Evolutionary conservation across 2,888 invertebrate species (phyloP).

Genomic region (Agrochola macilenta): DNA sequence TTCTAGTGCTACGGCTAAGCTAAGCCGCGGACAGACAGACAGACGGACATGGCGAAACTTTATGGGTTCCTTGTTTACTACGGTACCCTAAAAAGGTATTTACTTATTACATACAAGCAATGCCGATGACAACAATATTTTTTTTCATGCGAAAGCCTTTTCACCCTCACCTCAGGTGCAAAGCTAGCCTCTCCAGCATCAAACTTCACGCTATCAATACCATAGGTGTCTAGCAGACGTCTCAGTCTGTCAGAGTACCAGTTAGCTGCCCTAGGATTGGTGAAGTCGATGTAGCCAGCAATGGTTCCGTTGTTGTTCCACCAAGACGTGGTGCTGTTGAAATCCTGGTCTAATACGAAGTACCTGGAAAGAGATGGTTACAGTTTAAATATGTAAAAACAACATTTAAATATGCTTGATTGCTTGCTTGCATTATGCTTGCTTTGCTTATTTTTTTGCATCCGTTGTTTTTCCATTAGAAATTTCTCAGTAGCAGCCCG

Average conservation of each 20-base stretch:
- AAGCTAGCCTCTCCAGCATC: constrained; percentile 95
- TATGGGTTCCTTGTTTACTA: too few species aligned
- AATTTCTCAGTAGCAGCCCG: too few species aligned
- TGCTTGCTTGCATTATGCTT: too few species aligned
- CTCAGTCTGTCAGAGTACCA: constrained; percentile 91
- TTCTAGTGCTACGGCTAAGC: too few species aligned
- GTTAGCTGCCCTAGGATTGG: constrained; percentile 92
- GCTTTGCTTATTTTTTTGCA: too few species aligned
- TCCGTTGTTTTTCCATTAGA: too few species aligned
- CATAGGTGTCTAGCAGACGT: constrained; percentile 90
- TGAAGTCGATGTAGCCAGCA: constrained; percentile 93
- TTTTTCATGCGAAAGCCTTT: not conserved
- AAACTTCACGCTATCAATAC: constrained; percentile 94
- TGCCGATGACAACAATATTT: not conserved
- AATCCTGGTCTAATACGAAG: constrained; percentile 85
- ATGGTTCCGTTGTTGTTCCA: constrained; percentile 88
- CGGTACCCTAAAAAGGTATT: too few species aligned
- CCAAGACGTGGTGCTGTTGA: constrained; percentile 87
- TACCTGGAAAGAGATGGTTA: constrained; percentile 75
- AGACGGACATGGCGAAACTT: too few species aligned
- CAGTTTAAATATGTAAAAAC: not conserved
- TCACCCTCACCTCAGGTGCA: constrained; percentile 88
- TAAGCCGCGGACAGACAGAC: too few species aligned
- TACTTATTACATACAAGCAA: not conserved
- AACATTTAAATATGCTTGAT: too few species aligned